phyloP scores from a whole-genome alignment of 2,888 invertebrate genomes.

The Sialis lutaria region DNA sequence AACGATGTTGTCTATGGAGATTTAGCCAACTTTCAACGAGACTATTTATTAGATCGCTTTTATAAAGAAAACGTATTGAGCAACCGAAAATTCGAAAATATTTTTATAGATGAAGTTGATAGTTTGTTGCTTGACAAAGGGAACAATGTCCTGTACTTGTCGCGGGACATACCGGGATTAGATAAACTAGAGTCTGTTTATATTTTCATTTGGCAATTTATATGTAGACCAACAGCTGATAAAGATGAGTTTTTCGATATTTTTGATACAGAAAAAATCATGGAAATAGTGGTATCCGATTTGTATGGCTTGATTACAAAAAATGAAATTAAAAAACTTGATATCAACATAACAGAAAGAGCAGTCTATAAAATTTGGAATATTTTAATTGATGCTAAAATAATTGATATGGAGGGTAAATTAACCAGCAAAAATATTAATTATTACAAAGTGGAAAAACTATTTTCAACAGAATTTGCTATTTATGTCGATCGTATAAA shows the following conservation, averaged over 20 bases:
- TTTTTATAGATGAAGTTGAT: slow-evolving; percentile 25
- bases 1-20: slow-evolving; percentile 19
- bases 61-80: slow-evolving; percentile 17
- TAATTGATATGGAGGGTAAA: slow-evolving; percentile 7
- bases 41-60: slow-evolving; percentile 18
- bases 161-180: slow-evolving; percentile 19
- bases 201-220: slow-evolving; percentile 16
- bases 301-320: slow-evolving; percentile 10
- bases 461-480: slow-evolving; percentile 5
- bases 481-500: slow-evolving; percentile 8
- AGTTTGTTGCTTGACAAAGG: slow-evolving; percentile 25
- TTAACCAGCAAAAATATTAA: slow-evolving; percentile 6
- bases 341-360: slow-evolving; percentile 8
- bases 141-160: slow-evolving; percentile 21
- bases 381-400: slow-evolving; percentile 7
- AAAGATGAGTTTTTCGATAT: slow-evolving; percentile 8
- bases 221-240: slow-evolving; percentile 8
- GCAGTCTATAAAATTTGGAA: slow-evolving; percentile 10
- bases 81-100: slow-evolving; percentile 13
- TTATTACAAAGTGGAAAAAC: background rate
- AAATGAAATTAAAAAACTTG: slow-evolving; percentile 11
- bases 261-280: slow-evolving; percentile 4
- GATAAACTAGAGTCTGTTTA: slow-evolving; percentile 19
- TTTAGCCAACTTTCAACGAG: slow-evolving; percentile 18
- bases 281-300: slow-evolving; percentile 11